Conservation (phyloP, 2,797 vertebrate genomes). For the Todus mexicanus region DNA sequence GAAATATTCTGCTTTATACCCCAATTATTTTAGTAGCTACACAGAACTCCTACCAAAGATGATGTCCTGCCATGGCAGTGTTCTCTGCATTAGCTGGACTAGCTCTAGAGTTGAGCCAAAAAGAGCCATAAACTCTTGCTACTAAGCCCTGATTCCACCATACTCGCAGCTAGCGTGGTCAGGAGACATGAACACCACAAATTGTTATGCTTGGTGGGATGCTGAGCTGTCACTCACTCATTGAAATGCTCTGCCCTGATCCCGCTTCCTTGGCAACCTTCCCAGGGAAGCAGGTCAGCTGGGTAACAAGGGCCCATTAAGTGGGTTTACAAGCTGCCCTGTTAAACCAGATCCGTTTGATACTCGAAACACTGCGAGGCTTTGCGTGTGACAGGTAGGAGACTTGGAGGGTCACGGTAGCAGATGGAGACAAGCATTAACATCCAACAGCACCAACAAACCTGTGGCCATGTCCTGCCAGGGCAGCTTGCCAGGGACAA, state of each 20-base stretch:
- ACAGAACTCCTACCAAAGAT: neutral
- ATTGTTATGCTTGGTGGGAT: neutral
- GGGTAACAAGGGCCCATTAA: neutral
- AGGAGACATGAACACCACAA: neutral
- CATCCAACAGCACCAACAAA: neutral
- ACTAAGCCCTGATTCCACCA: neutral
- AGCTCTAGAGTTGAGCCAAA: neutral
- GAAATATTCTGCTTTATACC: neutral
- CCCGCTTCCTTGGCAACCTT: neutral
- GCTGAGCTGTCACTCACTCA: neutral
- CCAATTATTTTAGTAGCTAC: neutral
- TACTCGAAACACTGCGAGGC: neutral
- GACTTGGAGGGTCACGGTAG: neutral
- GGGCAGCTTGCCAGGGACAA: neutral
- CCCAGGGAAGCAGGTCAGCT: neutral
- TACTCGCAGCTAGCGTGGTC: accelerated
- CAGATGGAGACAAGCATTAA: neutral
- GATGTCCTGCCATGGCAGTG: neutral
- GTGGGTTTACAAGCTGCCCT: neutral
- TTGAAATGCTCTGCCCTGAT: neutral
- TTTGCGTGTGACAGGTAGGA: accelerated
- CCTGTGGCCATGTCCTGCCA: accelerated
- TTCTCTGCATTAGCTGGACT: neutral
- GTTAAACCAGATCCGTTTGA: neutral
- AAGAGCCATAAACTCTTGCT: neutral